These are phyloP conservation scores for Apis florea DNA, from an alignment of 1,140 invertebrate species.

Conservation along the genomic window DNA sequence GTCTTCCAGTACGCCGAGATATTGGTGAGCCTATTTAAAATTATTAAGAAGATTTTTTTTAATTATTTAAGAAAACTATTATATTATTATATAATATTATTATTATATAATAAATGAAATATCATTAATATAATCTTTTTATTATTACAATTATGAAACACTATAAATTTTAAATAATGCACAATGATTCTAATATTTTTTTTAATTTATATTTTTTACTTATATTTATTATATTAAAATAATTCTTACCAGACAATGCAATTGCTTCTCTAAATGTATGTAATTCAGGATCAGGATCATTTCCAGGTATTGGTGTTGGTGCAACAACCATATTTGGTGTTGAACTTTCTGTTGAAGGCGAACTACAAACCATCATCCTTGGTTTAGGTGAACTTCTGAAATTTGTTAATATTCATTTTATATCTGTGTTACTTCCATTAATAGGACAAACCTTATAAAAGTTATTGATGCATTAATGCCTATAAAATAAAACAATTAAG, in stretches of 20 bases:
- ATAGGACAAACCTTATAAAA: conserved; percentile 14
- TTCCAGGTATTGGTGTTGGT: conserved; percentile 74
- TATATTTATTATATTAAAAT: neutral
- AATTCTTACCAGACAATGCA: conserved; percentile 81
- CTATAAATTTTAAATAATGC: neutral
- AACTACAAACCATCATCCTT: conserved; percentile 79
- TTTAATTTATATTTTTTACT: neutral
- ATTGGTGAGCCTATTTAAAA: conserved; percentile 71
- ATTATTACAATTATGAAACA: neutral
- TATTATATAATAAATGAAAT: neutral
- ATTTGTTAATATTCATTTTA: neutral
- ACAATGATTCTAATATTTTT: neutral
- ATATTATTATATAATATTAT: too few relatives aligned
- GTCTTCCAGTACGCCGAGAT: conserved; percentile 74
- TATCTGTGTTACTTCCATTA: conserved; percentile 1
- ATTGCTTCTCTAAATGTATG: conserved; percentile 90
- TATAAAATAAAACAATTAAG: conserved; percentile 15
- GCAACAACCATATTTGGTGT: conserved; percentile 77
- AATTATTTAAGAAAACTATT: neutral
- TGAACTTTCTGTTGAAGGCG: conserved; percentile 79
- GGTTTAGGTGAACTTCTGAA: conserved; percentile 81
- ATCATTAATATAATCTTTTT: neutral
- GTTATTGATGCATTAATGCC: conserved; percentile 6
- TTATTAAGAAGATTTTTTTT: conserved; percentile 8
- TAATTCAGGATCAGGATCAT: conserved; percentile 83